Conservation (phyloP, 2,888 invertebrate genomes). For the Trichopria drosophilae region DNA sequence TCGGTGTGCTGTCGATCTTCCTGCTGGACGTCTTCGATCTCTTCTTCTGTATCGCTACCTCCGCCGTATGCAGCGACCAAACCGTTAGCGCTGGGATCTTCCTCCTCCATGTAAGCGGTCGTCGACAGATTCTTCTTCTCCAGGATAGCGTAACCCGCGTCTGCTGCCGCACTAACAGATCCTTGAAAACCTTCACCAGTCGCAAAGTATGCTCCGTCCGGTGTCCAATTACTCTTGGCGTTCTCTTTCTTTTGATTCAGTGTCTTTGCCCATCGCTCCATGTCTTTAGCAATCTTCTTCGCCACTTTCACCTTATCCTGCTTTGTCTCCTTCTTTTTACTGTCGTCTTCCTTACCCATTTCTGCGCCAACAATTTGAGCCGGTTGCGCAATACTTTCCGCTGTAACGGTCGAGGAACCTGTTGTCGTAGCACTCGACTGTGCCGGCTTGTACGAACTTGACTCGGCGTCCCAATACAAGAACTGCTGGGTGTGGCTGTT, state of each 20-base stretch:
- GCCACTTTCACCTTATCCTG: slow-evolving; percentile 96
- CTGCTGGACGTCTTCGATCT: slow-evolving; percentile 67
- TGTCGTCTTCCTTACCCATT: slow-evolving; percentile 62
- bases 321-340: slow-evolving; percentile 74
- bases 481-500: slow-evolving; percentile 89
- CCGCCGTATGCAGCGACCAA: slow-evolving; percentile 80
- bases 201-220: slow-evolving; percentile 43
- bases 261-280: slow-evolving; percentile 95
- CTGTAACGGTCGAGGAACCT: slow-evolving; percentile 54
- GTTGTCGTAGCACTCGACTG: slow-evolving; percentile 29
- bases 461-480: slow-evolving; percentile 88
- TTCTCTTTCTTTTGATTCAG: slow-evolving; percentile 92
- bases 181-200: slow-evolving; percentile 53
- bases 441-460: slow-evolving; percentile 55
- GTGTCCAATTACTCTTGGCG: slow-evolving; percentile 55
- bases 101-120: slow-evolving; percentile 46
- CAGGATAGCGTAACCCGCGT: slow-evolving; percentile 89
- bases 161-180: slow-evolving; percentile 74
- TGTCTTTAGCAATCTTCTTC: slow-evolving; percentile 94
- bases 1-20: slow-evolving; percentile 67
- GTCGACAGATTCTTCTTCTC: slow-evolving; percentile 69
- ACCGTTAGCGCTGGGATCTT: slow-evolving; percentile 56
- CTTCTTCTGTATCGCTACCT: slow-evolving; percentile 71
- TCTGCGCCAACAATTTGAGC: slow-evolving; percentile 49
- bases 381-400: slow-evolving; percentile 37